Evolutionary conservation across 1,140 invertebrate genomes (phyloP).

Genomic region (Drosophila carrolli): DNA sequence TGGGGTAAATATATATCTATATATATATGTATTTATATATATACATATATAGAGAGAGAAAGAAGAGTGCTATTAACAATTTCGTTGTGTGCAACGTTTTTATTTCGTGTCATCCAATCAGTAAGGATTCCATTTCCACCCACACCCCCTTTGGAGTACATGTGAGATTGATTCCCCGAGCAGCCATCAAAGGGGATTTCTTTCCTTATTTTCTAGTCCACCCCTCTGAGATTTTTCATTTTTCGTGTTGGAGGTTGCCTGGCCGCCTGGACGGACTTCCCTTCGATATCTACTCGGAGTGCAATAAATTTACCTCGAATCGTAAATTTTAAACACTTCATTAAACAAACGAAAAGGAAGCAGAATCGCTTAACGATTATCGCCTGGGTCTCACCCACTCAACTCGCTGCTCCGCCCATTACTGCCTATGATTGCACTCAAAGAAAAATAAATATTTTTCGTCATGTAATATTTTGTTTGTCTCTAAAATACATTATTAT

Average conservation of each 20-base stretch:
- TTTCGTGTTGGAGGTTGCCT: neutral
- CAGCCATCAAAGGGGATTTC: constrained; percentile 63
- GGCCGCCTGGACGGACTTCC: constrained; percentile 11
- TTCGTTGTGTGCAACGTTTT: constrained; percentile 59
- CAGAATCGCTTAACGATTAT: constrained; percentile 75
- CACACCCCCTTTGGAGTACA: constrained; percentile 24
- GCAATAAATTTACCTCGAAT: constrained; percentile 65
- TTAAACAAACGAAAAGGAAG: constrained; percentile 57
- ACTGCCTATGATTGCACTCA: constrained; percentile 26
- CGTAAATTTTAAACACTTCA: constrained; percentile 78
- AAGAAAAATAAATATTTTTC: neutral
- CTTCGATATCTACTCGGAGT: constrained; percentile 36
- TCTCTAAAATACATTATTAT: no score
- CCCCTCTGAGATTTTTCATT: constrained; percentile 19
- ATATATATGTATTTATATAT: no score
- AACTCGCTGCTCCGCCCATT: constrained; percentile 2
- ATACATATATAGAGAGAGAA: neutral
- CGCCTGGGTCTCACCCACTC: constrained; percentile 36
- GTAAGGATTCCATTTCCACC: constrained; percentile 26
- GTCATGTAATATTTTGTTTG: no score
- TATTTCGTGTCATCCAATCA: constrained; percentile 75
- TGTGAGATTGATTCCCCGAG: constrained; percentile 72
- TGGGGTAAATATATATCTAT: neutral
- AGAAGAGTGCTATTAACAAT: constrained; percentile 58
- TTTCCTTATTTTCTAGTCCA: neutral